A percentile compares a stretch with the other conserved stretches of the same genome.
Evolutionary conservation across 92 coral and sea anemone genomes (phyloP).

Genomic region (Phenganax marumi): DNA sequence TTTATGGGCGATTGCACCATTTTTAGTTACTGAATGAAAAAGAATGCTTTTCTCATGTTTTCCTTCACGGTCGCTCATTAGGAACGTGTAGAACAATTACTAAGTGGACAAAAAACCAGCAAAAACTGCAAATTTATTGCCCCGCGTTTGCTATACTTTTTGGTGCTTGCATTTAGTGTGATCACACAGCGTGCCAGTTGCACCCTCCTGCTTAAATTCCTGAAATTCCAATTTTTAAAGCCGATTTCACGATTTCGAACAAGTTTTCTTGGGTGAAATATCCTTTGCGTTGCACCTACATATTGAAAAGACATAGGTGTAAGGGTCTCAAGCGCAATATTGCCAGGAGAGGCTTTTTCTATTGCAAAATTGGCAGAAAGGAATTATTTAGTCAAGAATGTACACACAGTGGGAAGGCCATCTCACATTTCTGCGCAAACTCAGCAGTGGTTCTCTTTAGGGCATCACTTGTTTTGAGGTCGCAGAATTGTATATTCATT

Average conservation of each 20-base stretch:
- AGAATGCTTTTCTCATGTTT: too few relatives aligned
- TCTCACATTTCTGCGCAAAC: conserved; percentile 32
- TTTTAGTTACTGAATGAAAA: too few relatives aligned
- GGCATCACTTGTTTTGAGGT: conserved; percentile 41
- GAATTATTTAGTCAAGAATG: conserved; percentile 18
- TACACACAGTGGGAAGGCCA: conserved; percentile 24
- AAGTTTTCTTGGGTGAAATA: background rate
- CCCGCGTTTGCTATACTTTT: background rate
- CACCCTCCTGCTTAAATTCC: conserved; percentile 44
- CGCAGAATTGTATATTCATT: conserved; percentile 20
- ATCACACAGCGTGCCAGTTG: conserved; percentile 5
- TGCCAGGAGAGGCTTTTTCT: background rate
- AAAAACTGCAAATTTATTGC: background rate
- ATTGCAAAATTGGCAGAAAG: background rate
- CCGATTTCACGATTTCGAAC: background rate
- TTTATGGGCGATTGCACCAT: too few relatives aligned
- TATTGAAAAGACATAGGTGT: background rate
- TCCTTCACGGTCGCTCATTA: too few relatives aligned
- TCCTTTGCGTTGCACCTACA: background rate
- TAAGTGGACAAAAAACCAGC: too few relatives aligned
- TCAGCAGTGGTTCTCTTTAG: background rate
- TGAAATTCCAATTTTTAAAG: conserved; percentile 14
- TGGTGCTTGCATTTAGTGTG: too few relatives aligned
- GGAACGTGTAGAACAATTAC: too few relatives aligned
- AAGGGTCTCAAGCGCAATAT: background rate